Base-by-base conservation (phyloP, 92 coral and sea anemone species). In the Pocillopora meandrina region DNA sequence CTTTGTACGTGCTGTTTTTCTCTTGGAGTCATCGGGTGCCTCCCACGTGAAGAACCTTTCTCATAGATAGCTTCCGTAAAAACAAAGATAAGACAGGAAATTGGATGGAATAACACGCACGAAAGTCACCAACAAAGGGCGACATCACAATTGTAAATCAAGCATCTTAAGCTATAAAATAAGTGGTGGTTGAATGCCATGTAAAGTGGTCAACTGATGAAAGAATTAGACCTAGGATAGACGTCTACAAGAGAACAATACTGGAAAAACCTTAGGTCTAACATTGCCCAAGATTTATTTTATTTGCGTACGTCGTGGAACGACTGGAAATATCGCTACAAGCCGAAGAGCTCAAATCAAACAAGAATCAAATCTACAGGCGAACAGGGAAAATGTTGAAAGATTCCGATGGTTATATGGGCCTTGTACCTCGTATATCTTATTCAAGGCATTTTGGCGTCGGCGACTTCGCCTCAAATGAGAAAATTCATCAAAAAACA, bases 371-470 rank as follows among this genome's bases (percentile, higher is more conserved):
- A 15, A 11, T 35, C 49, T 12, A 23, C 56, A 55, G 65, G 18
- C 26, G 23, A 21, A 63, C 16, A n/a, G 17, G 15, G 12, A 61
- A 60, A 72, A 83, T 83, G 86, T 42, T 64, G 26, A 52, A 73
- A 49, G 56, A 49, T 49, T 73, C 71, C 55, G 60, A 56, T 52
- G 72, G 79, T 12, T 73, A 52, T 74, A 73, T 31, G 64, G 75
- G 91, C 18, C 74, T 68, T 33, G 31, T 82, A 36, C 88, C 90
- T 20, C 84, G 80, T 8, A 88, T 85, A 23, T 84, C 86, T 36
- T 91, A 91, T 72, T 91, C 94, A 47, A 76, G 92, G 21, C 80
- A 91, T 91, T 88, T 91, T 55, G 89, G 86, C 58, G 16, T 82
- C 36, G 82, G 82, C 63, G 86, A 85, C 72, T 83, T 70, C 8